These are phyloP conservation scores for Amblyornis subalaris DNA, from an alignment of 2,113 vertebrate species.

Conservation along the genomic window DNA sequence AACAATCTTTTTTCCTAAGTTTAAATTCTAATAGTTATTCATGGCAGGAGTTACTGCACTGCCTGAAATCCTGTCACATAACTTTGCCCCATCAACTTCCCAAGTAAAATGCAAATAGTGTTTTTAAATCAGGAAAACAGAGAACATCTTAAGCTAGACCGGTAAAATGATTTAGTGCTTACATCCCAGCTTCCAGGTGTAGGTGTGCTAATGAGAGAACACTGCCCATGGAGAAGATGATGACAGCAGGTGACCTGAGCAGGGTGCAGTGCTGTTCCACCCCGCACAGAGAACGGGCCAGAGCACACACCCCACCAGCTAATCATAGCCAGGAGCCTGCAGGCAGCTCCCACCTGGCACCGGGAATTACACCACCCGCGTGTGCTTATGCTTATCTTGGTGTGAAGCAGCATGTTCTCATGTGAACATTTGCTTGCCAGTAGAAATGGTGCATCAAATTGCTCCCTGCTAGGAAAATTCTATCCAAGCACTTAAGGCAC, in stretches of 20 bases:
- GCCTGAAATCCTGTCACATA: neutral
- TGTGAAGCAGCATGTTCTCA: neutral
- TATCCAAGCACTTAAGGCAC: accelerated
- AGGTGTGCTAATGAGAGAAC: neutral
- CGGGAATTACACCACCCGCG: neutral
- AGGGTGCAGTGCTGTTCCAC: accelerated
- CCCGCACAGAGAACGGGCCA: accelerated
- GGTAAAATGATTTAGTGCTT: neutral
- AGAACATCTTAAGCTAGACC: neutral
- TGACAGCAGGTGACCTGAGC: accelerated
- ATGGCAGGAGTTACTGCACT: neutral
- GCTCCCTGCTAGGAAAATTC: neutral
- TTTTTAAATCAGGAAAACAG: neutral
- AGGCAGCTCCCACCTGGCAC: neutral
- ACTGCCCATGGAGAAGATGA: neutral
- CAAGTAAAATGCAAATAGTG: neutral
- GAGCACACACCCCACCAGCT: neutral
- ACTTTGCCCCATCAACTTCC: neutral
- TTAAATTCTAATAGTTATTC: neutral
- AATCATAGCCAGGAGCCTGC: neutral
- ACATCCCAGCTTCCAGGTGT: neutral
- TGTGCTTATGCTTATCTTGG: neutral
- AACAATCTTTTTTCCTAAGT: neutral
- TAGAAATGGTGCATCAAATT: neutral
- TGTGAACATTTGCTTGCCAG: neutral